Conservation (phyloP, 2,888 invertebrate genomes). For the Lobophora halterata region DNA sequence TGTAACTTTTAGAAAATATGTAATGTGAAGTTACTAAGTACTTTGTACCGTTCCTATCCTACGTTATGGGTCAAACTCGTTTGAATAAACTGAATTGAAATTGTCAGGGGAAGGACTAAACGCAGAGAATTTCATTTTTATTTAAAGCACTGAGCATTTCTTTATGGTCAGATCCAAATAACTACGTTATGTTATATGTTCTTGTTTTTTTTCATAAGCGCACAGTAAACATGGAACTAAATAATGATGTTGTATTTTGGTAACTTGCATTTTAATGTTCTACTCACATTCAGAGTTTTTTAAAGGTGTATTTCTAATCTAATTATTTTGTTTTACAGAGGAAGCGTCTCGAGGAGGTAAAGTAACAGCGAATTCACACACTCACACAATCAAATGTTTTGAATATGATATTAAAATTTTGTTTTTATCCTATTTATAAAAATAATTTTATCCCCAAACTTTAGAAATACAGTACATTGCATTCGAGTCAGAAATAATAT, state of each 20-base stretch:
- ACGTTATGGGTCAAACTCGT: conserved; percentile 7
- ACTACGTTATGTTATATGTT: too few species aligned
- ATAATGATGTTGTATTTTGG: conserved; percentile 8
- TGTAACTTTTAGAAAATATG: conserved; percentile 12
- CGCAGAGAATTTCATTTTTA: conserved; percentile 16
- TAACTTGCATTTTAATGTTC: conserved; percentile 8
- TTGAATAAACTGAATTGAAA: conserved; percentile 16
- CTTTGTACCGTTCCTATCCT: conserved; percentile 9
- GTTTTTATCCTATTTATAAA: too few species aligned
- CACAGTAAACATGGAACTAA: too few species aligned
- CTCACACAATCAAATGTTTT: conserved; percentile 9
- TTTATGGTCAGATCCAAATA: too few species aligned
- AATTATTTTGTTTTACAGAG: conserved; percentile 84
- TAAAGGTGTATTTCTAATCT: conserved; percentile 24
- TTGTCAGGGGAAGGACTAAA: conserved; percentile 5
- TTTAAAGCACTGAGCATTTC: conserved; percentile 5
- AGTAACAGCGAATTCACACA: conserved; percentile 39
- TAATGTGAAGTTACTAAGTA: conserved; percentile 24
- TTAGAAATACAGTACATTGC: too few species aligned
- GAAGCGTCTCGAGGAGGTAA: conserved; percentile 90
- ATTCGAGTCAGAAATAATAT: too few species aligned
- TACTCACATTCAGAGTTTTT: conserved; percentile 12
- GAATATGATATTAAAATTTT: too few species aligned
- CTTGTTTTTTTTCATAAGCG: too few species aligned
- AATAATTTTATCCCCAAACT: too few species aligned